Evolutionary conservation across 1,140 invertebrate genomes (phyloP), one percentile per base, ranked within the genome.

Genomic region (Drosophila ananassae): DNA sequence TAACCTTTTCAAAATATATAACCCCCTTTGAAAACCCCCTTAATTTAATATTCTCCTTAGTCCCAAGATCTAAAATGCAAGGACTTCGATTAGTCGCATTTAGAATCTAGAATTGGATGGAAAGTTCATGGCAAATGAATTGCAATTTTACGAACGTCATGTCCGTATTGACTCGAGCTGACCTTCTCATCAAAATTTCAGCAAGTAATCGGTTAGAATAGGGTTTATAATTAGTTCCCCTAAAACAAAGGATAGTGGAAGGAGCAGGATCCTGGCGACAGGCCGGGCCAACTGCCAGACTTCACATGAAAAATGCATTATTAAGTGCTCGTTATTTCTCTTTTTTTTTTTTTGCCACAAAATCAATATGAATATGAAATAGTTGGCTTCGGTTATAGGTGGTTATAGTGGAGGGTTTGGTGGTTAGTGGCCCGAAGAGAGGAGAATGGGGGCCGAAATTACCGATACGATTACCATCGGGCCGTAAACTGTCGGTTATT

Each of bases 241-340:
- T 1, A 32, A 41, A 25, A n/a, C 3, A 17, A 52, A 71, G 50
- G 37, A 34, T 24, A 37, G n/a, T 28, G 25, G 25, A 28, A 28
- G 25, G 25, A 7, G 7, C 34, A 39, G 64, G 63, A 71, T 39
- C 6, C 21, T 21, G 44, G 28, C 22, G 39, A 13, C 28, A 32
- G 34, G 37, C 24, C 8, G 34, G 9, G n/a, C 34, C 72, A 74
- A 52, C 59, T 74, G 72, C 21, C 28, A 22, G 30, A 51, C 53
- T 39, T 30, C 72, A 75, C 60, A 66, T 74, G 34, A 75, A 75
- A 75, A 75, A 75, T 75, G 60, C 32, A 75, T 75, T 58, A 64
- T 48, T 53, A 74, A 48, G 24, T 24, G 32, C n/a, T 52, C 52
- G 53, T 44, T 37, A 8, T 25, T 50, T 63, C 7, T 28, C 17